Base-by-base conservation (phyloP, 2,797 vertebrate genomes). In the Danionella dracula region DNA sequence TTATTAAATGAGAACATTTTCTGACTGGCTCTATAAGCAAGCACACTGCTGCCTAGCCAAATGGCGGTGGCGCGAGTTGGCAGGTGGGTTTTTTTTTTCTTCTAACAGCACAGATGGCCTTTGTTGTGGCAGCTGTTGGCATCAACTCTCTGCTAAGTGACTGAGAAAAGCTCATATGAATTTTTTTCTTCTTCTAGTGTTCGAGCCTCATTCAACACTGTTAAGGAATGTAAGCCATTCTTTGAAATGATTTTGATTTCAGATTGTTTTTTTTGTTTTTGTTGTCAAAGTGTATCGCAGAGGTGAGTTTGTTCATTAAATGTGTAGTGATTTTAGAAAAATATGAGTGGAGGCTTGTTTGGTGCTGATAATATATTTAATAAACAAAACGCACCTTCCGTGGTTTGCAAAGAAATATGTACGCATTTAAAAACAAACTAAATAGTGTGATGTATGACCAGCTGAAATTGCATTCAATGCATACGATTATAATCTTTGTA, bases 121-220 rank as follows among this genome's bases (percentile, higher is more conserved):
- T 73, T 72, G 74, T 75, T 79, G 73, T 79, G 74, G 68, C 71
- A 77, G 76, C 68, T 74, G 71, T 48, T 57, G n/a, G 37, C 12
- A 20, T 61, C 15, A 59, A 73, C 40, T 13, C 40, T 35, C 27
- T 56, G 40, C 45, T 56, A 46, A 70, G 61, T 68, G 55, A 41
- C 59, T 66, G 56, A 54, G 64, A 65, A 37, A 44, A 8, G 13
- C 35, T 17, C 40, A 27, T 17, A 62, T 57, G 45, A 57, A 63
- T 65, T 40, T 9, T 42, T 45, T 21, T 65, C 54, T 8, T 35
- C 21, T 51, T 20, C 27, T 64, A 45, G 42, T 58, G 50, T 13
- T 21, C 31, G 50, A 68, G 48, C 48, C 61, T 60, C 51, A 62
- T 62, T 71, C 35, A 46, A 63, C 58, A 67, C 72, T 48, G 42